Evolutionary conservation across 1,140 invertebrate genomes (phyloP).

Genomic region (Diorhabda carinulata): DNA sequence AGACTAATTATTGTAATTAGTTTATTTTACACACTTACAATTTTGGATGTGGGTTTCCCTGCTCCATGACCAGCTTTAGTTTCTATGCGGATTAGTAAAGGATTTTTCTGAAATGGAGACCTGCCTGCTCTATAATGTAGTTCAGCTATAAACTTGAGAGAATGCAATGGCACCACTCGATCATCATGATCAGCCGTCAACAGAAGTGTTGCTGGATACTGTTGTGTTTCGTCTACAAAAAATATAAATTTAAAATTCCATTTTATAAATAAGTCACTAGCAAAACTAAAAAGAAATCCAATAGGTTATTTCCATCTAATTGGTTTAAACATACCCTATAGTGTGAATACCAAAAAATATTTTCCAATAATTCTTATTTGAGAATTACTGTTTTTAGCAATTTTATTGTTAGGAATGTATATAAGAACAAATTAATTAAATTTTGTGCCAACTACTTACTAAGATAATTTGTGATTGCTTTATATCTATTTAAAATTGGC

Average conservation of each 20-base stretch:
- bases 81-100: constrained; percentile 84
- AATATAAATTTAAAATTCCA: neutral
- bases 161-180: constrained; percentile 92
- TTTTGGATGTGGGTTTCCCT: constrained; percentile 92
- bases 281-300: too few relatives aligned
- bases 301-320: too few relatives aligned
- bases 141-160: constrained; percentile 90
- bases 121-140: constrained; percentile 74
- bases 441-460: too few relatives aligned
- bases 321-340: too few relatives aligned
- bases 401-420: too few relatives aligned
- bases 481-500: too few relatives aligned
- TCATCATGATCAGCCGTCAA: constrained; percentile 98
- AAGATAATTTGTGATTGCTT: too few relatives aligned
- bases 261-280: too few relatives aligned
- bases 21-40: constrained; percentile 57
- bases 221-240: constrained; percentile 40
- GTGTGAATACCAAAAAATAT: too few relatives aligned
- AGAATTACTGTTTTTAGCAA: neutral
- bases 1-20: neutral
- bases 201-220: constrained; percentile 90
- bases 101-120: constrained; percentile 72
- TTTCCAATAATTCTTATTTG: neutral
- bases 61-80: constrained; percentile 94
- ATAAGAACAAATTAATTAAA: too few relatives aligned